phyloP scores from a whole-genome alignment of 1,140 invertebrate species.

The Helicoverpa armigera region DNA sequence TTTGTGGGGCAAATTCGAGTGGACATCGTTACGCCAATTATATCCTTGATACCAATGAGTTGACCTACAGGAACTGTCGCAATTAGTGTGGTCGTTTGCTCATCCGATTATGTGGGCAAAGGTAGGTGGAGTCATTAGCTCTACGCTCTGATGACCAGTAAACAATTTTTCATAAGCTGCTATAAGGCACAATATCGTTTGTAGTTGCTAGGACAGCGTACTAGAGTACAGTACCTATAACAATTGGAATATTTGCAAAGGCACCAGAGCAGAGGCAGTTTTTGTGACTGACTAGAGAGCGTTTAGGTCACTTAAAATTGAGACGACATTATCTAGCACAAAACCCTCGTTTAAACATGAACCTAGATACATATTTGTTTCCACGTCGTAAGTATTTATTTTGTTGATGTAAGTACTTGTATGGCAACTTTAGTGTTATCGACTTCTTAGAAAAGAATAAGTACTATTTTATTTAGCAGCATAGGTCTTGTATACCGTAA shows the following conservation, averaged over 20 bases:
- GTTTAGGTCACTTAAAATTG: conserved; percentile 8
- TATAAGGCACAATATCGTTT: conserved; percentile 11
- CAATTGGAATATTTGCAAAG: too few species aligned
- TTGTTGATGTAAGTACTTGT: background rate
- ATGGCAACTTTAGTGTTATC: conserved; percentile 25
- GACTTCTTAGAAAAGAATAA: conserved; percentile 5
- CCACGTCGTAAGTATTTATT: conserved; percentile 17
- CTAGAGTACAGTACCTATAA: too few species aligned
- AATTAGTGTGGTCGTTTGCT: conserved; percentile 74
- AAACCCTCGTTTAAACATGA: conserved; percentile 10
- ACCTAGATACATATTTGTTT: conserved; percentile 17
- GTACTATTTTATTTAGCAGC: background rate
- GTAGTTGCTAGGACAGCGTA: background rate
- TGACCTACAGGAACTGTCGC: conserved; percentile 73
- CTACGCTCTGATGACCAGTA: conserved; percentile 8
- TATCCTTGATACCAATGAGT: conserved; percentile 69
- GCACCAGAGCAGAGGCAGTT: too few species aligned
- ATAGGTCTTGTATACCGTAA: background rate
- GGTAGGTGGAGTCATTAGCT: conserved; percentile 22
- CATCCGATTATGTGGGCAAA: conserved; percentile 42
- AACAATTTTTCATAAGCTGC: background rate
- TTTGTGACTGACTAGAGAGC: background rate
- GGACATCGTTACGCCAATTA: conserved; percentile 41
- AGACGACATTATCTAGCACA: background rate
- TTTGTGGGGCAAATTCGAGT: background rate